Base-by-base conservation (phyloP, 2,113 vertebrate genomes). In the Thalassarche chlororhynchos region DNA sequence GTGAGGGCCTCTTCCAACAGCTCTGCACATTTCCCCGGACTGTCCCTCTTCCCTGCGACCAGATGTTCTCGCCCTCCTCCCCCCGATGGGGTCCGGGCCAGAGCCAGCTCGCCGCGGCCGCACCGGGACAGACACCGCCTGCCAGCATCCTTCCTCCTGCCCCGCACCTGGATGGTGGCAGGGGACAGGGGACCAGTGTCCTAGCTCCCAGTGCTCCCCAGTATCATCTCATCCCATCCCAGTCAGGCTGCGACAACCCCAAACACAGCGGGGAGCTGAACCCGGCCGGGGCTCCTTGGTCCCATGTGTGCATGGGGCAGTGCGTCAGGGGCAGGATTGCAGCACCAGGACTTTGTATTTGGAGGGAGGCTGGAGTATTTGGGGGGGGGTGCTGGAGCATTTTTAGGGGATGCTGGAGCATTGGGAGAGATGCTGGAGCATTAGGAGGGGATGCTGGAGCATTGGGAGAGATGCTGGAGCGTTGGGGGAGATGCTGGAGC, bases 31-130 rank as follows among this genome's bases (percentile, higher is more conserved):
- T 97, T 90, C 83, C 94, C 87, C 28, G 54, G 68, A 14, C 89
- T 81, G 90, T 97, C 95, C 94, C 85, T 64, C 90, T 96, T 94
- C 92, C 78, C 96, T 61, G 75, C 3, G 29, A 92, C 70, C 96
- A 97, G 96, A 96, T 97, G 96, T 97, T 96, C 92, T 82, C 78
- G 10, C 78, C 92, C 52, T 87, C 94, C 93, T 84, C 82, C 83
- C 78, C 58, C 65, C 42, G 2, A n/a, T 18, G 9, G 26, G 70
- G 92, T 82, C 94, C 26, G 0, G 61, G 94, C 78, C 64, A 54
- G 64, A 55, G 69, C 84, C 92, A 84, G 72, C 78, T 57, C 44
- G 0, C 20, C 3, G 5, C 5, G 14, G 55, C 55, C 7, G 9
- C 21, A 4, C 54, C 8, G 12, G 89, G 86, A 47, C 9, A 3